Percentiles rank a stretch among this genome's conserved stretches.
Conservation (phyloP, 2,113 vertebrate genomes). For the Eptesicus fuscus region DNA sequence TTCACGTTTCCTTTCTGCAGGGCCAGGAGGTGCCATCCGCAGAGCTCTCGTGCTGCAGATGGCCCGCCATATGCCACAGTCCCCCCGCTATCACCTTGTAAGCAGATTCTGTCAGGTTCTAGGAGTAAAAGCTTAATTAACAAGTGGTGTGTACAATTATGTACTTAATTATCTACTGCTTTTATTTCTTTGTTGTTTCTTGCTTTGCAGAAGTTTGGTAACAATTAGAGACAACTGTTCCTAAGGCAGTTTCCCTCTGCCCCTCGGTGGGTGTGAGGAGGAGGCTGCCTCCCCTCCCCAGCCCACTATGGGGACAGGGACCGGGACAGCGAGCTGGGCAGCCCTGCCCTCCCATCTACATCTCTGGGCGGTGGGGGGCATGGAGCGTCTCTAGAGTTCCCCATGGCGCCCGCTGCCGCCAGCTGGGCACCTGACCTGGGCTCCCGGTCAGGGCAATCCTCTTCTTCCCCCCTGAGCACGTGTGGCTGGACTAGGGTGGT, state of each 20-base stretch:
- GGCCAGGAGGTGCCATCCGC: constrained; percentile 25
- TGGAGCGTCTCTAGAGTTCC: neutral
- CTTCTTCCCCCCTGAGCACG: neutral
- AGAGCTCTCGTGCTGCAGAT: constrained; percentile 70
- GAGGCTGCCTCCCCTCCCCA: neutral
- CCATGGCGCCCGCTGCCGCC: neutral
- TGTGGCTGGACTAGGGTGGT: neutral
- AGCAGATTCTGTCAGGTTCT: constrained; percentile 83
- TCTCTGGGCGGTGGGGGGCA: neutral
- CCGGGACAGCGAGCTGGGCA: too few species aligned
- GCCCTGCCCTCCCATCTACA: neutral
- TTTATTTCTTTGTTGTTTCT: constrained; percentile 77
- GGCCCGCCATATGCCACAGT: constrained; percentile 81
- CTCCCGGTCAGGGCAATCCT: rapidly evolving
- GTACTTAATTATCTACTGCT: constrained; percentile 80
- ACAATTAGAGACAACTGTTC: constrained; percentile 54
- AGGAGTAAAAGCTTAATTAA: constrained; percentile 86
- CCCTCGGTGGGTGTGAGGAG: neutral
- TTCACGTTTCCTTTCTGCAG: constrained; percentile 27
- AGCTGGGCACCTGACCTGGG: neutral
- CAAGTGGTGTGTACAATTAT: constrained; percentile 80
- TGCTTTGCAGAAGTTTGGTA: constrained; percentile 73
- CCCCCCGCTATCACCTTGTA: constrained; percentile 79
- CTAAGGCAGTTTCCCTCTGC: neutral
- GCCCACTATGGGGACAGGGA: too few species aligned